Evolutionary conservation across 2,888 invertebrate species (phyloP).

Genomic region (Drosophila mulleri): DNA sequence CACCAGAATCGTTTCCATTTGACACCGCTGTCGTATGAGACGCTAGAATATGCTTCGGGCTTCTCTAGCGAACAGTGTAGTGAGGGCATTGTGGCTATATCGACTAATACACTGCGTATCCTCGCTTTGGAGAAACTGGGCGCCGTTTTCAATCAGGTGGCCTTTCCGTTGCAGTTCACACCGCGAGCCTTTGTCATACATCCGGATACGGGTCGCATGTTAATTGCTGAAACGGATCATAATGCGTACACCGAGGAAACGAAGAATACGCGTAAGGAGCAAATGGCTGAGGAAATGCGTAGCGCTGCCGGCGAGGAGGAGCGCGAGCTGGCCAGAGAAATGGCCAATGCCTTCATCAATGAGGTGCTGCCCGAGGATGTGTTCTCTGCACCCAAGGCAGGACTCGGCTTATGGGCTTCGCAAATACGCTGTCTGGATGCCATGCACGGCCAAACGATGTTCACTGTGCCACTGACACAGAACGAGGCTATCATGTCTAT

Average conservation of each 20-base stretch:
- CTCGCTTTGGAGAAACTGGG: slow-evolving; percentile 99
- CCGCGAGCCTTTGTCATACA: slow-evolving; percentile 98
- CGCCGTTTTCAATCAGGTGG: slow-evolving; percentile 98
- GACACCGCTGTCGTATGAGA: slow-evolving; percentile 98
- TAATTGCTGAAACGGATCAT: slow-evolving; percentile 98
- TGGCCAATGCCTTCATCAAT: slow-evolving; percentile 98
- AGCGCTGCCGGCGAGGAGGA: slow-evolving; percentile 98
- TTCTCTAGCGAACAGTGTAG: slow-evolving; percentile 99
- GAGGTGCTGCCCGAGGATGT: slow-evolving; percentile 97
- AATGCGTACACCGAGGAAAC: slow-evolving; percentile 99
- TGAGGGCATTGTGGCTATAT: slow-evolving; percentile 99
- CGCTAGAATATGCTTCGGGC: slow-evolving; percentile 98
- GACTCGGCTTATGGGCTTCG: slow-evolving; percentile 98
- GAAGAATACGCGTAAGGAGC: slow-evolving; percentile 94
- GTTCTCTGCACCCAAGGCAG: slow-evolving; percentile 98
- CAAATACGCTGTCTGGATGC: slow-evolving; percentile 95
- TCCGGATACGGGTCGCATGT: slow-evolving; percentile 94
- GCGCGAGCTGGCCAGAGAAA: slow-evolving; percentile 97
- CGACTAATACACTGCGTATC: slow-evolving; percentile 98
- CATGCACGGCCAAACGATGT: slow-evolving; percentile 91
- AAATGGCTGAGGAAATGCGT: slow-evolving; percentile 99
- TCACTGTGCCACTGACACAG: slow-evolving; percentile 93
- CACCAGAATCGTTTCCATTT: slow-evolving; percentile 98
- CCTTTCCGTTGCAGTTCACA: slow-evolving; percentile 96
- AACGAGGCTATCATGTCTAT: slow-evolving; percentile 98